Conservation (phyloP, 2,113 vertebrate genomes). For the Atractosteus spatula region DNA sequence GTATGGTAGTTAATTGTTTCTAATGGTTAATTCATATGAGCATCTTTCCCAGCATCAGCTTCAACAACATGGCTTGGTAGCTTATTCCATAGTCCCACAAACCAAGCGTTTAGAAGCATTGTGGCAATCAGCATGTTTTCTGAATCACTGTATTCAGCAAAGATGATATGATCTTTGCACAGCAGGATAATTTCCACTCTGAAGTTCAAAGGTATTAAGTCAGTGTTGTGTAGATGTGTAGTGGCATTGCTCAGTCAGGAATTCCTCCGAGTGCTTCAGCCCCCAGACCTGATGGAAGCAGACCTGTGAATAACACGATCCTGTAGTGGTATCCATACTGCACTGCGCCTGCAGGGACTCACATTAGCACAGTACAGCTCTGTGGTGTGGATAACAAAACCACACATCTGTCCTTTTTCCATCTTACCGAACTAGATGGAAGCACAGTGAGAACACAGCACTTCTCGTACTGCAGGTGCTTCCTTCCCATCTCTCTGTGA, state of each 20-base stretch:
- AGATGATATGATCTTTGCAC: too few relatives aligned
- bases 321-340: not conserved
- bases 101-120: too few relatives aligned
- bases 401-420: not conserved
- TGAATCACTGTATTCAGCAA: too few relatives aligned
- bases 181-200: not conserved
- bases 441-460: too few relatives aligned
- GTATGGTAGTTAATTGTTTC: too few relatives aligned
- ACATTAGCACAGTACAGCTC: not conserved
- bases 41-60: too few relatives aligned
- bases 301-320: conserved; percentile 4
- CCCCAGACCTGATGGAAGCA: not conserved
- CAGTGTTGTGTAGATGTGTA: not conserved
- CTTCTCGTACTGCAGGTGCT: too few relatives aligned
- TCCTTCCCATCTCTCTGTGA: too few relatives aligned
- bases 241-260: not conserved
- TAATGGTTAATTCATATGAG: too few relatives aligned
- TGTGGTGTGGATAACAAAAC: not conserved
- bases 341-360: not conserved
- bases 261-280: not conserved
- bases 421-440: not conserved
- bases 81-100: too few relatives aligned
- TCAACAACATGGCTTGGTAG: too few relatives aligned
- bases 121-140: too few relatives aligned
- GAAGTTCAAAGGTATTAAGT: not conserved